Base-by-base conservation (phyloP, 2,888 invertebrate genomes). In the Stegophylla sp. region DNA sequence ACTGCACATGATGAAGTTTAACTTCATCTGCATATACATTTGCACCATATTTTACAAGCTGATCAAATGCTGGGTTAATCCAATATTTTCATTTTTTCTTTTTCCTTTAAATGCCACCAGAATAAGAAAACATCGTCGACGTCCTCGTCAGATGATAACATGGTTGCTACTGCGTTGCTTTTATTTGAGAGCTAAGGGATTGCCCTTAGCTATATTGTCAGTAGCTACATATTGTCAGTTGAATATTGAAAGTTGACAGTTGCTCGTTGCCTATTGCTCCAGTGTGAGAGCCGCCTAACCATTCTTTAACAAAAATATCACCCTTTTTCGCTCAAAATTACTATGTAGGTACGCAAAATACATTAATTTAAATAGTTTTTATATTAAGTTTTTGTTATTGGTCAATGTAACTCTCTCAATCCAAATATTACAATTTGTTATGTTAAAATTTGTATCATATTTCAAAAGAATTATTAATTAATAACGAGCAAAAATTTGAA, bases 11-110 rank as follows among this genome's bases (percentile, higher is more conserved):
- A 72, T 66, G 48, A 28, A 64, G 53, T 66, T 43, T 67, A 53
- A 73, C 63, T 74, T 63, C 61, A 63, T 64, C 28, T 48, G 45
- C 48, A 74, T 63, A 74, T n/a, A 63, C 74, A 74, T 74, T 64
- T 64, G 63, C 63, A 74, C 63, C 48, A 63, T 61, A 74, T 64
- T 74, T 74, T 17, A 26, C 63, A 63, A 63, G 63, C 61, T 48
- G 74, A 51, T 74, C 15, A 63, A 64, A 63, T 34, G 45, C 26
- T 45, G 63, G 53, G 15, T 72, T 56, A 56, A 72, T 72, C 56
- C 71, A 72, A 72, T 71, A 71, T 71, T 71, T 71, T 23, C 53
- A 34, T 28, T 69, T 69, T 69, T 69, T 69, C 34, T 71, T 71
- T 71, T 71, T 71, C 20, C 23, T 10, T 56, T 56, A 56, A 56